Conservation (phyloP, 2,888 invertebrate genomes). For the Cancer borealis region DNA sequence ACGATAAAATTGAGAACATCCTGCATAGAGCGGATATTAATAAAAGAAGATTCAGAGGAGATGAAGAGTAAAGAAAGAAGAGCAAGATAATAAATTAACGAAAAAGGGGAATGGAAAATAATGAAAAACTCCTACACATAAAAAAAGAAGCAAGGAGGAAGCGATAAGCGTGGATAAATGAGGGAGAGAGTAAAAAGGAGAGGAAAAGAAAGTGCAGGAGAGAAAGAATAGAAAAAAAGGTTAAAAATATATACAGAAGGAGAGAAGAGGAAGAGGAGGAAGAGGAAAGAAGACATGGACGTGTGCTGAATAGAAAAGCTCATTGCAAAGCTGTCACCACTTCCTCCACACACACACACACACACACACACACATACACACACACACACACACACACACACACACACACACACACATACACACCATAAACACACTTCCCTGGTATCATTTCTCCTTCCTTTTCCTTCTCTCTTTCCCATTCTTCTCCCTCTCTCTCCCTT, state of each 20-base stretch:
- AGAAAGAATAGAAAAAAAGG: background rate
- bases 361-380: background rate
- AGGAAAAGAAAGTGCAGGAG: background rate
- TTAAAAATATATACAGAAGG: background rate
- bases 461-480: background rate
- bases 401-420: constrained; percentile 16
- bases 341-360: background rate
- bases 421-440: background rate
- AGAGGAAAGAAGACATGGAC: background rate
- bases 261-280: background rate
- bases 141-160: background rate
- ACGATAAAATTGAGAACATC: background rate
- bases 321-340: background rate
- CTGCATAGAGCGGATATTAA: background rate
- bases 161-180: background rate
- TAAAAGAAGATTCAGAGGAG: background rate
- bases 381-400: constrained; percentile 33
- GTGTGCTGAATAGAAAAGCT: background rate
- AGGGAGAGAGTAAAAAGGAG: background rate
- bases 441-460: background rate
- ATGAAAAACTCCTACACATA: background rate
- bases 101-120: constrained; percentile 21
- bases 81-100: background rate
- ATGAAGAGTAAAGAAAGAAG: background rate
- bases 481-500: background rate